These are phyloP conservation scores for Embiotoca jacksoni DNA, from an alignment of 2,113 vertebrate genomes.

Conservation along the genomic window DNA sequence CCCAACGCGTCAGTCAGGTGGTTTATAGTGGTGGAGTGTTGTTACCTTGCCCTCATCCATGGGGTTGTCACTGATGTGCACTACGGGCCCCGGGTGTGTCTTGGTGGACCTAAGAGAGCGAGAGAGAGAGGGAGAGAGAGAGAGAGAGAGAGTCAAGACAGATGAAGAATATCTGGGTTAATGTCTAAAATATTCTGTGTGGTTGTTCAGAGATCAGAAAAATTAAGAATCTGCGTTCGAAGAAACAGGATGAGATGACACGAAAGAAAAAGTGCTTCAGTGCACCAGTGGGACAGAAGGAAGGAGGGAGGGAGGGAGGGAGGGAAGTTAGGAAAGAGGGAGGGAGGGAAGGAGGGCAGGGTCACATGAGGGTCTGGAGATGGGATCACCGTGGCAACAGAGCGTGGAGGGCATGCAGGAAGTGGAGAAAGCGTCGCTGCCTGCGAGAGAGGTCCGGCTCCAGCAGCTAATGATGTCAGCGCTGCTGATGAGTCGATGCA, in stretches of 20 bases:
- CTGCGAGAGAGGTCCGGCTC: conserved; percentile 65
- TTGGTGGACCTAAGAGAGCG: conserved; percentile 91
- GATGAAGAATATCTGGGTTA: background rate
- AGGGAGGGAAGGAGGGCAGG: conserved; percentile 25
- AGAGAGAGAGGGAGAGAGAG: background rate
- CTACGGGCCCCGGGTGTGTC: conserved; percentile 96
- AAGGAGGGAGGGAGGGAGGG: conserved; percentile 26
- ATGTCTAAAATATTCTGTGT: background rate
- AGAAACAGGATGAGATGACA: background rate
- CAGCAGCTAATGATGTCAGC: conserved; percentile 71
- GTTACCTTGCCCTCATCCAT: conserved; percentile 99
- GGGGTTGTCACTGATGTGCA: conserved; percentile 99
- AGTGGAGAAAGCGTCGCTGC: conserved; percentile 71
- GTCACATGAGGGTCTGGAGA: conserved; percentile 74
- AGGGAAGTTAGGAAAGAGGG: background rate
- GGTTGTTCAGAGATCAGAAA: background rate
- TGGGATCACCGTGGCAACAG: conserved; percentile 78
- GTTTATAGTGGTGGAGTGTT: too few species aligned
- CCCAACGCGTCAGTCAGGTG: too few species aligned
- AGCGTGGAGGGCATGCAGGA: conserved; percentile 61
- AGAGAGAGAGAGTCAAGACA: background rate
- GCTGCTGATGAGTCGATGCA: conserved; percentile 71
- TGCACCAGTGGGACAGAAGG: conserved; percentile 14
- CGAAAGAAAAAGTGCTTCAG: conserved; percentile 38
- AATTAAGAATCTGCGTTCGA: background rate